Evolutionary conservation across 2,888 invertebrate genomes (phyloP), one percentile per base, ranked within the genome.

Genomic region (Thecocarcelia acutangulata): DNA sequence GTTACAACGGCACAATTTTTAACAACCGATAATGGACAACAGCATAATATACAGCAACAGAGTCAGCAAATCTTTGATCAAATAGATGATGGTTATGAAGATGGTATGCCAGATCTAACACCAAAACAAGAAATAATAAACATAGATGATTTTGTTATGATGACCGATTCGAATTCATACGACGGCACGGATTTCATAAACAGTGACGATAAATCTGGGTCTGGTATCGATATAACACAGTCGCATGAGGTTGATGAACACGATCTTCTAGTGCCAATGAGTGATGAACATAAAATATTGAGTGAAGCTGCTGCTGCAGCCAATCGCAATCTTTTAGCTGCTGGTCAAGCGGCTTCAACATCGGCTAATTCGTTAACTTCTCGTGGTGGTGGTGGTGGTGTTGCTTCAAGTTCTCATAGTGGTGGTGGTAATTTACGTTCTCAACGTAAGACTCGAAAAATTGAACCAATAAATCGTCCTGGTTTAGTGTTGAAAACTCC

Each of bases 401-500:
- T 80, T 59, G 79, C 77, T 63, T 52, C 75, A 76, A 76, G 21
- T 59, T 68, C 68, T 59, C 75, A 75, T 48, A 58, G 48, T 75
- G 69, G 69, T 80, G 50, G 80, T 66, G 77, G 80, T 68, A 79
- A 72, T 79, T 84, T 87, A 76, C 87, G 89, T 70, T 85, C 87
- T 19, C 90, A 89, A 72, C 87, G 90, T 83, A 90, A 90, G 84
- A 90, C 91, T 19, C 88, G 90, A 75, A 95, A 95, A 91, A 95
- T 95, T 85, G 94, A 94, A 88, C 94, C 95, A 46, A 93, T 95
- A 58, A 94, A 93, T 89, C 94, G 95, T 90, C 95, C 95, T 69
- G 94, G 94, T 69, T 91, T 95, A 81, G 94, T 95, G 86, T 91
- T 95, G 84, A 95, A 95, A 90, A 95, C 95, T 83, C 95, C 95